A percentile compares a stretch with the other conserved stretches of the same genome.
phyloP scores from a whole-genome alignment of 35 echinoderm and acorn worm genomes.

The Lytechinus variegatus region DNA sequence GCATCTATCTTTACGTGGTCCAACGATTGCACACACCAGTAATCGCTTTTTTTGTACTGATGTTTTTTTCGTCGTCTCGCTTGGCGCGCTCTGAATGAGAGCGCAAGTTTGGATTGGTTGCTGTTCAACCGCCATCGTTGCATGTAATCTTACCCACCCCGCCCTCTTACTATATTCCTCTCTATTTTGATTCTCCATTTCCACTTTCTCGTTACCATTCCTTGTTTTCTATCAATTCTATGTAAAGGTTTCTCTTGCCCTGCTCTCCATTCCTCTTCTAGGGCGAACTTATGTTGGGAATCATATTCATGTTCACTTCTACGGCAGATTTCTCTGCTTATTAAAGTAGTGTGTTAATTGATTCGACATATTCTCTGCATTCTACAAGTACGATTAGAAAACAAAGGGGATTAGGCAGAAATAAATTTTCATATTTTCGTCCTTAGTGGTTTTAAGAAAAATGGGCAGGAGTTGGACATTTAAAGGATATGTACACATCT shows the following conservation, averaged over 20 bases:
- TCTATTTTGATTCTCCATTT: background rate
- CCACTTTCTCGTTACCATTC: background rate
- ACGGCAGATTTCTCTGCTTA: too few relatives aligned
- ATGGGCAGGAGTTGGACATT: too few relatives aligned
- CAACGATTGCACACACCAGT: background rate
- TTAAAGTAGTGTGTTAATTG: too few relatives aligned
- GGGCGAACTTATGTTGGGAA: too few relatives aligned
- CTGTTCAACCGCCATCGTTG: background rate
- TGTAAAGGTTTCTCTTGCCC: background rate
- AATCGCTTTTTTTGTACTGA: background rate
- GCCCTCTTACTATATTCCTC: background rate
- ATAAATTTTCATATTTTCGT: too few relatives aligned
- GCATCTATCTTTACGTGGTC: background rate
- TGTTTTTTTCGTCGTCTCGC: background rate
- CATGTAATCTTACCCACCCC: background rate
- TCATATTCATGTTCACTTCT: too few relatives aligned
- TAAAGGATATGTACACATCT: too few relatives aligned
- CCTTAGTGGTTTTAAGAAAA: too few relatives aligned
- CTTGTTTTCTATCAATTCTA: background rate
- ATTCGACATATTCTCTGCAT: too few relatives aligned
- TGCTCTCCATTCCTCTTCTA: background rate
- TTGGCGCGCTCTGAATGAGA: background rate
- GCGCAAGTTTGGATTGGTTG: background rate
- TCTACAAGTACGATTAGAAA: too few relatives aligned
- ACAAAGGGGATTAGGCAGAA: too few relatives aligned